Evolutionary conservation across 2,113 vertebrate genomes (phyloP).

Genomic region (Pomatostomus ruficeps): DNA sequence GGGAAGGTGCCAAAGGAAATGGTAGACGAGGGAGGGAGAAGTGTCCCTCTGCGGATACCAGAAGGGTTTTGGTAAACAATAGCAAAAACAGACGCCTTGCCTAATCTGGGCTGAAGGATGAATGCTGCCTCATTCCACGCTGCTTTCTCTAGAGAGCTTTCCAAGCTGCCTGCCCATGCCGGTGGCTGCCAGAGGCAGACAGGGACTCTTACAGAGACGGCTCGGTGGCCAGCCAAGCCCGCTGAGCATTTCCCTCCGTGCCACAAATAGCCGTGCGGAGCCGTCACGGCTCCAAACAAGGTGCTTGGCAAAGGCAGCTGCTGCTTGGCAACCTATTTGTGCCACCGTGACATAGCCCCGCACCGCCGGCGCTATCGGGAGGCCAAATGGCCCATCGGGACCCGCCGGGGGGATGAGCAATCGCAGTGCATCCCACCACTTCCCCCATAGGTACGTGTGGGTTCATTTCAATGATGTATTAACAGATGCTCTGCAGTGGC

Average conservation of each 20-base stretch:
- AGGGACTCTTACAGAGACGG: slow-evolving; percentile 63
- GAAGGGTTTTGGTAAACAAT: neutral
- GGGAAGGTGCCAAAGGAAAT: neutral
- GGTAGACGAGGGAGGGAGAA: neutral
- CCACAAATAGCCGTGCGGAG: slow-evolving; percentile 76
- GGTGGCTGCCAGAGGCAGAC: neutral
- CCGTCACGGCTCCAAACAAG: slow-evolving; percentile 75
- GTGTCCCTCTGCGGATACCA: rapidly evolving
- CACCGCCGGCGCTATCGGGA: neutral
- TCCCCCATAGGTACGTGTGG: neutral
- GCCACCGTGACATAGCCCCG: neutral
- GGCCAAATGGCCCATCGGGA: rapidly evolving
- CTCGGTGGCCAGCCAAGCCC: neutral
- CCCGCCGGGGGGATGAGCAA: neutral
- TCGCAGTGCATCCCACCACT: neutral
- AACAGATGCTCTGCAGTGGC: neutral
- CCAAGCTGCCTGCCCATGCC: neutral
- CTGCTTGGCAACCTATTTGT: neutral
- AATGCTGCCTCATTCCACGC: neutral
- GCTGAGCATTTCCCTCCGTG: slow-evolving; percentile 48
- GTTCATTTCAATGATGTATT: neutral
- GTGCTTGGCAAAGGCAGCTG: slow-evolving; percentile 73
- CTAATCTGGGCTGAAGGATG: neutral
- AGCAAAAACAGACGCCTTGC: neutral
- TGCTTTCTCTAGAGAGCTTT: neutral